Conservation (phyloP, 2,888 invertebrate species). For the Ceriagrion tenellum region DNA sequence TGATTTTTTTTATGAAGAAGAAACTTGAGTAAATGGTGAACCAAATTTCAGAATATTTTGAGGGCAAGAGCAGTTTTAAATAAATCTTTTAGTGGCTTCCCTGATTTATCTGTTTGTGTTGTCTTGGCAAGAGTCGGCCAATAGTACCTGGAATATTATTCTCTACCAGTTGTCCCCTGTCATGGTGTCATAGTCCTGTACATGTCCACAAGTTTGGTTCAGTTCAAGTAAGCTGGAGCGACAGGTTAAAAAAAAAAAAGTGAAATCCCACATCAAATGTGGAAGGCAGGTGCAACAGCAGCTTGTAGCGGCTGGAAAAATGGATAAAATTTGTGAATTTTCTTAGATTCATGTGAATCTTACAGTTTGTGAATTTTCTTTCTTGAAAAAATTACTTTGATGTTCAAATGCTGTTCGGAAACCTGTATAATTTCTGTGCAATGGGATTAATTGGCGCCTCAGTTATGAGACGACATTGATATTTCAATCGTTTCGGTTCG, state of each 20-base stretch:
- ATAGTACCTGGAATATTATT: constrained; percentile 31
- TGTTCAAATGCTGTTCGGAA: constrained; percentile 57
- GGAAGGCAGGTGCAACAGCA: constrained; percentile 22
- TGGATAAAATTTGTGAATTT: constrained; percentile 45
- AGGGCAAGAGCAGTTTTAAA: constrained; percentile 1
- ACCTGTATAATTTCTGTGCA: constrained; percentile 59
- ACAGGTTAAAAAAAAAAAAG: not conserved
- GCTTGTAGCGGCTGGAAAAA: constrained; percentile 42
- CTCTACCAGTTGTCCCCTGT: constrained; percentile 4
- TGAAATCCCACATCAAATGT: constrained; percentile 57
- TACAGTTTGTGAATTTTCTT: constrained; percentile 46
- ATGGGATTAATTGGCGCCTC: constrained; percentile 62
- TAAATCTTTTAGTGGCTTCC: constrained; percentile 22
- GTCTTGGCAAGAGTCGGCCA: constrained; percentile 13
- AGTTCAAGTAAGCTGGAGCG: not conserved
- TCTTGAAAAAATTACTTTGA: constrained; percentile 45
- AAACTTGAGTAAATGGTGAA: not conserved
- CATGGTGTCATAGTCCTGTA: constrained; percentile 10
- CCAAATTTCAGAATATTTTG: not conserved
- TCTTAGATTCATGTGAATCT: constrained; percentile 21
- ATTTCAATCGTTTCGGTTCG: constrained; percentile 58
- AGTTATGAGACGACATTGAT: constrained; percentile 51
- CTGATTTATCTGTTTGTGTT: constrained; percentile 25
- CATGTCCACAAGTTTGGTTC: not conserved
- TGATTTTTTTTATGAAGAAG: not conserved